Conservation (phyloP, 1,140 invertebrate species). For the Diplogasteroides magnus region DNA sequence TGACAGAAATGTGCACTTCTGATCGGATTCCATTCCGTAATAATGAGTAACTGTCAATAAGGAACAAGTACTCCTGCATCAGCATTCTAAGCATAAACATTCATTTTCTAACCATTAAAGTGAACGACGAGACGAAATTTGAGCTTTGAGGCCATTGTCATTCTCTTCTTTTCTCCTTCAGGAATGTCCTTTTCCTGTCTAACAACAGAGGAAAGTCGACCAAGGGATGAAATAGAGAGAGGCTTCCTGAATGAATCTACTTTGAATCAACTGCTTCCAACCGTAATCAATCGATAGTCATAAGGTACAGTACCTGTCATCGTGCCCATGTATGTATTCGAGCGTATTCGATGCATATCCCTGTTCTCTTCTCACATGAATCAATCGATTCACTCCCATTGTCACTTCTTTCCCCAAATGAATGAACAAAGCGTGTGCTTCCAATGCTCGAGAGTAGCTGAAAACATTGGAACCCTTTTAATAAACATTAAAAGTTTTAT, state of each 20-base stretch:
- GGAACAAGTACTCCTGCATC: too few relatives aligned
- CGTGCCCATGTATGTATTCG: slow-evolving; percentile 1
- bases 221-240: neutral
- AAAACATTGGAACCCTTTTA: too few relatives aligned
- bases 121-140: slow-evolving; percentile 3
- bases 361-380: slow-evolving; percentile 1
- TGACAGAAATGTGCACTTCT: too few relatives aligned
- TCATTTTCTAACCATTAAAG: slow-evolving; percentile 8
- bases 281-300: neutral
- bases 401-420: slow-evolving; percentile 2
- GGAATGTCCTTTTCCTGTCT: neutral
- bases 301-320: neutral
- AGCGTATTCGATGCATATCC: slow-evolving; percentile 5
- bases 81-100: neutral
- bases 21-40: too few relatives aligned
- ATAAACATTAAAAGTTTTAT: too few relatives aligned
- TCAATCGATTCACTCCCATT: neutral
- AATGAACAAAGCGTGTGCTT: neutral
- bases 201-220: neutral
- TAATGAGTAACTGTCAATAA: too few relatives aligned
- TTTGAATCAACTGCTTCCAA: too few relatives aligned
- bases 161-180: slow-evolving; percentile 1
- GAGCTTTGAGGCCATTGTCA: neutral
- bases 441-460: neutral
- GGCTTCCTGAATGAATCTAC: neutral